These are phyloP conservation scores for Bombus superbus DNA, from an alignment of 1,140 invertebrate genomes.

Conservation along the genomic window DNA sequence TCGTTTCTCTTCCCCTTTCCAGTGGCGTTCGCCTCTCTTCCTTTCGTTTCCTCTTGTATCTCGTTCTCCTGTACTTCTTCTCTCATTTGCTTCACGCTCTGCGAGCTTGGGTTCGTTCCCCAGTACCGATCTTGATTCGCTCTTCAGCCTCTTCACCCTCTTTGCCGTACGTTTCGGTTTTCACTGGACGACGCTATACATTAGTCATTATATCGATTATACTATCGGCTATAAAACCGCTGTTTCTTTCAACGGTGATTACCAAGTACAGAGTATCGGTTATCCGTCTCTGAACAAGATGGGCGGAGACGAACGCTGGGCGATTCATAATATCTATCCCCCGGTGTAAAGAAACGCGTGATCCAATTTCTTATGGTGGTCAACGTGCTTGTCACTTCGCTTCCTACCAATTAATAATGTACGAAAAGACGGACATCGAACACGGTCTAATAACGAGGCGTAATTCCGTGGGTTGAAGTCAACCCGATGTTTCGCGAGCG, in stretches of 20 bases:
- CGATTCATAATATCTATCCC: constrained; percentile 47
- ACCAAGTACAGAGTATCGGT: not conserved
- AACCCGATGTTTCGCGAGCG: not conserved
- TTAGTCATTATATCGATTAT: constrained; percentile 37
- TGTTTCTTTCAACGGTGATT: constrained; percentile 31
- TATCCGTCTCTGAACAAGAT: not conserved
- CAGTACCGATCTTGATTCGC: not conserved
- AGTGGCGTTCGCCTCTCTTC: not conserved
- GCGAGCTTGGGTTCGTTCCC: not conserved
- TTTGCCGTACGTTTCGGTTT: not conserved
- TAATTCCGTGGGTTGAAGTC: not conserved
- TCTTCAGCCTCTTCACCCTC: not conserved
- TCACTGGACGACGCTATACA: constrained; percentile 20
- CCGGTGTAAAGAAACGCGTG: constrained; percentile 41
- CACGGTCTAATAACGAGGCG: too few relatives aligned
- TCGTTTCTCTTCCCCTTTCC: constrained; percentile 31
- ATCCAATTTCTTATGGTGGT: not conserved
- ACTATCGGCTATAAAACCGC: not conserved
- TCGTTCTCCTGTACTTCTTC: not conserved
- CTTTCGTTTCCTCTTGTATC: not conserved
- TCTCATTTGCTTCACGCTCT: not conserved
- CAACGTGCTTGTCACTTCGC: too few relatives aligned
- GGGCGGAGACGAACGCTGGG: not conserved
- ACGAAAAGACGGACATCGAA: too few relatives aligned
- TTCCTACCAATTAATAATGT: too few relatives aligned